Percentiles rank a stretch among this genome's conserved stretches.
Conservation (phyloP, 2,113 vertebrate species). For the Podarcis cretensis region DNA sequence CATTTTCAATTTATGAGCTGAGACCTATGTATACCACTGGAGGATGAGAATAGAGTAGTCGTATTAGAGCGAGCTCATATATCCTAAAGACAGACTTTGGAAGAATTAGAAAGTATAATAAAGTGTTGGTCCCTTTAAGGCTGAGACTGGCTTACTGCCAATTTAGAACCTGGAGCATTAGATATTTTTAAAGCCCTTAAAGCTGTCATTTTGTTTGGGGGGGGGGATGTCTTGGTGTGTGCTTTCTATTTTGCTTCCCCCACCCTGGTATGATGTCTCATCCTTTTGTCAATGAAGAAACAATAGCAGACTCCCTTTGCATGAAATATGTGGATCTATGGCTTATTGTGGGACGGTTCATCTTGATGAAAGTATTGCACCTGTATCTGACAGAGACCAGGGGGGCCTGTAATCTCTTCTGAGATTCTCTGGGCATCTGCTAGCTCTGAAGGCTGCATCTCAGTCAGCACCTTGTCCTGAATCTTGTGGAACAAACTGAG, state of each 20-base stretch:
- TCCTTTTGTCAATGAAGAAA: slow-evolving; percentile 76
- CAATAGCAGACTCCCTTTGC: slow-evolving; percentile 66
- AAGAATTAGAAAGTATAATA: slow-evolving; percentile 88
- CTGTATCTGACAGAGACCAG: background rate
- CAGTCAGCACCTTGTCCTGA: too few relatives aligned
- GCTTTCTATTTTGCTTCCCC: background rate
- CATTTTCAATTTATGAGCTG: slow-evolving; percentile 87
- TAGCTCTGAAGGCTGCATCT: too few relatives aligned
- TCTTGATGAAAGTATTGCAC: background rate
- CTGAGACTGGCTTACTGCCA: slow-evolving; percentile 75
- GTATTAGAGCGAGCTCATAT: slow-evolving; percentile 87
- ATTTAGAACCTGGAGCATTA: slow-evolving; percentile 77
- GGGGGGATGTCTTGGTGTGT: background rate
- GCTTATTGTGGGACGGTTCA: background rate
- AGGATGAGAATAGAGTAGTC: slow-evolving; percentile 86
- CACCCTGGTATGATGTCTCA: slow-evolving; percentile 58
- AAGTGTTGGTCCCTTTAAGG: slow-evolving; percentile 84
- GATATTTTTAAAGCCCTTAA: slow-evolving; percentile 84
- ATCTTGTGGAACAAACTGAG: too few relatives aligned
- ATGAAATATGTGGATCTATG: background rate
- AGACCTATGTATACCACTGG: slow-evolving; percentile 82
- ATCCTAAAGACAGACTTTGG: slow-evolving; percentile 86
- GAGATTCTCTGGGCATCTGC: too few relatives aligned
- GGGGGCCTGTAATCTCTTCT: background rate
- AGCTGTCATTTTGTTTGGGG: slow-evolving; percentile 69